A percentile compares a stretch with the other conserved stretches of the same genome.
These are phyloP conservation scores for Anoplolepis gracilipes DNA, from an alignment of 1,140 invertebrate species.

Conservation along the genomic window DNA sequence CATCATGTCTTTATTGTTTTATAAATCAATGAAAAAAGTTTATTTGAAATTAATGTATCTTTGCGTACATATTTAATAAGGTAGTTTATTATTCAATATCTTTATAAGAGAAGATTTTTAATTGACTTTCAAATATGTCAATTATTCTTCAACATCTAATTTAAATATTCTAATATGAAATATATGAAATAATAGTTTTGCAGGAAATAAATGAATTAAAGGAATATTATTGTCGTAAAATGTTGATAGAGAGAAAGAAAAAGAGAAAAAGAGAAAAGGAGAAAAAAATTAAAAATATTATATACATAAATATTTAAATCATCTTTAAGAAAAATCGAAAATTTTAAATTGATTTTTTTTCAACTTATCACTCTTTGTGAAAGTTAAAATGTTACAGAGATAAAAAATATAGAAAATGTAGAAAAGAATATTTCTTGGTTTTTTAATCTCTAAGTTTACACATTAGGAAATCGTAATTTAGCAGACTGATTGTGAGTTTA, in stretches of 20 bases:
- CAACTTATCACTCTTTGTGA: not conserved
- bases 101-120: too few species aligned
- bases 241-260: too few species aligned
- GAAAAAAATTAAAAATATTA: not conserved
- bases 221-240: too few species aligned
- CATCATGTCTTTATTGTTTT: not conserved
- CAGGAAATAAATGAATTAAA: too few species aligned
- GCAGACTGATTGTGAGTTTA: not conserved
- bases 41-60: not conserved
- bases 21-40: not conserved
- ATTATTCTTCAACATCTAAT: not conserved
- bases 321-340: not conserved
- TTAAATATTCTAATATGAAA: not conserved
- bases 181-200: not conserved
- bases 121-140: not conserved
- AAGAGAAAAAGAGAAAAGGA: too few species aligned
- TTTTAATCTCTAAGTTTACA: not conserved
- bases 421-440: not conserved
- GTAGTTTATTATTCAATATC: too few species aligned
- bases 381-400: not conserved
- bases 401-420: not conserved
- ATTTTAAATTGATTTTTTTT: not conserved
- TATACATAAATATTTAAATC: not conserved
- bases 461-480: not conserved
- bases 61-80: not conserved